A percentile compares a stretch with the other conserved stretches of the same genome.
These are phyloP conservation scores for pig (Sus scrofa) DNA, from an alignment of 2,113 vertebrate genomes.

Conservation along the genomic window DNA sequence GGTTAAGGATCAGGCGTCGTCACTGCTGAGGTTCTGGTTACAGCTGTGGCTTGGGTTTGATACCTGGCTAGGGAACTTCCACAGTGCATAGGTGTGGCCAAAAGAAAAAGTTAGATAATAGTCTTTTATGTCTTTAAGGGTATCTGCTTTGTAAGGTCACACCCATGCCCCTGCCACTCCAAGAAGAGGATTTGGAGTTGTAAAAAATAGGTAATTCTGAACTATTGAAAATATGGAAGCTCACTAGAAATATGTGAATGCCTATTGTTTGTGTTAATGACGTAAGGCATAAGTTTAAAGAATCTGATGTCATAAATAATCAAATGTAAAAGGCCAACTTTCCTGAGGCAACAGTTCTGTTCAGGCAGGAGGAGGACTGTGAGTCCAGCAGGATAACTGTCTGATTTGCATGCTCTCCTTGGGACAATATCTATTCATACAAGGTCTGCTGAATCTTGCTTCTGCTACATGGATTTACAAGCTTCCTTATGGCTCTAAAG, in stretches of 20 bases:
- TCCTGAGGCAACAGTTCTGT: not conserved
- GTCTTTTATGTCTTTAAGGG: not conserved
- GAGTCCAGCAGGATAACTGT: not conserved
- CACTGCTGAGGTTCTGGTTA: too few species aligned
- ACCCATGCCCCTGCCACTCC: not conserved
- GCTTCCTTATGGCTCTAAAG: not conserved
- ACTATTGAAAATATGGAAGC: constrained; percentile 15
- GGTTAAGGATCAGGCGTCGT: too few species aligned
- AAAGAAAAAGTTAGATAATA: not conserved
- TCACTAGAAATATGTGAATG: not conserved
- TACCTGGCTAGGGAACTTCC: too few species aligned
- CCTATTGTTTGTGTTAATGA: not conserved
- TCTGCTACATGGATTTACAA: not conserved
- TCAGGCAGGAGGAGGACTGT: not conserved
- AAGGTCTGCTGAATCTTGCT: not conserved
- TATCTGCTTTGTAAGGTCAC: not conserved
- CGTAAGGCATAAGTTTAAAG: not conserved
- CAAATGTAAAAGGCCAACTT: constrained; percentile 23
- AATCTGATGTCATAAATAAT: constrained; percentile 15
- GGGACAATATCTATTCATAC: rapidly evolving
- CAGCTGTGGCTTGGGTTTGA: too few species aligned
- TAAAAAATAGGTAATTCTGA: not conserved
- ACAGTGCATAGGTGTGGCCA: too few species aligned
- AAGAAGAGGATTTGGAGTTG: not conserved
- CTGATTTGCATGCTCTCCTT: not conserved